phyloP scores from a whole-genome alignment of 2,888 invertebrate species.

The Nemotelus nigrinus region DNA sequence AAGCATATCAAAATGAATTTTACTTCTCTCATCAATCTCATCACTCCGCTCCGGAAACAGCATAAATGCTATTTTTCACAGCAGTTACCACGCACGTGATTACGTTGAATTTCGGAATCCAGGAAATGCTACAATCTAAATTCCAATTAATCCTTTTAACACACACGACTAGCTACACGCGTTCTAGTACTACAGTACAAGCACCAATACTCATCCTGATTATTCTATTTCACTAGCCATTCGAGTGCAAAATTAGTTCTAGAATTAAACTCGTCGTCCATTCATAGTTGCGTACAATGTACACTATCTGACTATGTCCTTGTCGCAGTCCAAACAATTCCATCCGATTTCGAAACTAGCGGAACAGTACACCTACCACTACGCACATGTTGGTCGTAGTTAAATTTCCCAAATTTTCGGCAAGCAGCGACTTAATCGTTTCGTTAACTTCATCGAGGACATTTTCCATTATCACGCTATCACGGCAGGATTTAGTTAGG shows the following conservation, averaged over 20 bases:
- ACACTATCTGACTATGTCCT: background rate
- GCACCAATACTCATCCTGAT: too few species aligned
- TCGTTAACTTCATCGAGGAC: slow-evolving; percentile 22
- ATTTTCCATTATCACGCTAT: slow-evolving; percentile 35
- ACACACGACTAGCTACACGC: too few species aligned
- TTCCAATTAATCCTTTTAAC: too few species aligned
- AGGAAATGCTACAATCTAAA: too few species aligned
- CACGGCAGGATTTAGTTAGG: slow-evolving; percentile 4
- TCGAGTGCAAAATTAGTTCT: slow-evolving; percentile 24
- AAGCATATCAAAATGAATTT: too few species aligned
- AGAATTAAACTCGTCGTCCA: background rate
- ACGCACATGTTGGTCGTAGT: background rate
- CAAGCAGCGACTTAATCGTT: slow-evolving; percentile 32
- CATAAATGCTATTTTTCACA: too few species aligned
- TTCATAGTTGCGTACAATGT: background rate
- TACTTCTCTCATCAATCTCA: too few species aligned
- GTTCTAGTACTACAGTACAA: too few species aligned
- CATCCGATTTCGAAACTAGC: background rate
- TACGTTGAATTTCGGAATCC: too few species aligned
- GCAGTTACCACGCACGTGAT: too few species aligned
- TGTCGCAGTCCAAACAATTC: background rate
- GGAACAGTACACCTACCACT: background rate
- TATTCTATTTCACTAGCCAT: slow-evolving; percentile 2
- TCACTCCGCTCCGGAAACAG: too few species aligned
- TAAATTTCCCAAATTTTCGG: slow-evolving; percentile 2